Evolutionary conservation across 2,113 vertebrate species (phyloP), one percentile per base, ranked within the genome.

Genomic region (Sardina pilchardus): DNA sequence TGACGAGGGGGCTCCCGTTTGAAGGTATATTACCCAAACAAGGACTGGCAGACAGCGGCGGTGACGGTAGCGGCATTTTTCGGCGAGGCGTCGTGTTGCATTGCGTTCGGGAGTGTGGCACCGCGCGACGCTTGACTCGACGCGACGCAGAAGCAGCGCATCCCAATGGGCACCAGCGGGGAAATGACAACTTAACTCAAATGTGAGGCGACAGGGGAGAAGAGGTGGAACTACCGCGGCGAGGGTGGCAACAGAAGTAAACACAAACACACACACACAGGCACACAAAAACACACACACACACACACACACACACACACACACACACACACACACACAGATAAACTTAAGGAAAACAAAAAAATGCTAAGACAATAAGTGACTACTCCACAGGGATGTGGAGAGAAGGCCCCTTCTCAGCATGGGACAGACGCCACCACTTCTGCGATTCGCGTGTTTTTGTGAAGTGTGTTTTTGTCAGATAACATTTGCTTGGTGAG

Each of bases 1-100:
- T 63, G 82, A 88, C 87, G 81, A 88, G 85, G 84, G 84, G 81
- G 89, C 90, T 91, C 86, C 91, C 89, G 90, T 93, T 92, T 93
- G 92, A 93, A 92, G 89, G 91, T 88, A 94, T 92, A 94, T 94
- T 92, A 95, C 89, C 90, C 92, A 94, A 93, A 94, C 92, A 91
- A 92, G 92, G 24, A 92, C 91, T 92, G 86, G 81, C 82, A 89
- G 86, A 75, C 59, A 81, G 81, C 81, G 81, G 75, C 59, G 21
- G 53, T 8, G 24, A 8, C 3, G 24, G 19, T 26, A 17, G 4
- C 56, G 0, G 56, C 56, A 6, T 53, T 47, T 47, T 14, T 45
- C n/a, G 39, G 39, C 39, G 1, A 42, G 39, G 45, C 45, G 12
- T 14, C 45, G 45, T 1, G 12, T 47, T 14, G 45, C 45, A 6